Conservation (phyloP, 2,888 invertebrate genomes). For the Limnephilus marmoratus region DNA sequence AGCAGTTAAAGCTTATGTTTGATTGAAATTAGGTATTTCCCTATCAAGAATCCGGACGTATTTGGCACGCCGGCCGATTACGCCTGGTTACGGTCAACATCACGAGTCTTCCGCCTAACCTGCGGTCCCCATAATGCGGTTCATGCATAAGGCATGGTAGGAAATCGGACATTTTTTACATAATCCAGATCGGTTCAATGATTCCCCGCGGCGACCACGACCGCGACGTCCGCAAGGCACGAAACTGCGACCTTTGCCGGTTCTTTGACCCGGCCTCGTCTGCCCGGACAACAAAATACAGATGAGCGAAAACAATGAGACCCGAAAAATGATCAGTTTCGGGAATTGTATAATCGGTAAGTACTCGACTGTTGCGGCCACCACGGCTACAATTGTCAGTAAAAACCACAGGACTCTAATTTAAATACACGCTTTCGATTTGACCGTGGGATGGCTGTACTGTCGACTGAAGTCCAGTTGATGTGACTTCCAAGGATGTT, state of each 20-base stretch:
- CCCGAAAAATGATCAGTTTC: constrained; percentile 17
- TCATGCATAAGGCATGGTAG: constrained; percentile 65
- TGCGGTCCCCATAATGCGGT: constrained; percentile 45
- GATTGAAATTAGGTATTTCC: not conserved
- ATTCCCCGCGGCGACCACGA: constrained; percentile 53
- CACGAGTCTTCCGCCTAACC: constrained; percentile 55
- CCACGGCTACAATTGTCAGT: not conserved
- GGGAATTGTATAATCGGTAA: not conserved
- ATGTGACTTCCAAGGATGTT: not conserved
- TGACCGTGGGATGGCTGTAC: not conserved
- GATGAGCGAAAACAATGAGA: constrained; percentile 44
- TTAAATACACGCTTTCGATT: not conserved
- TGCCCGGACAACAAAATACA: constrained; percentile 14
- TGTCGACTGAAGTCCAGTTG: not conserved
- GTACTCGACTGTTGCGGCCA: not conserved
- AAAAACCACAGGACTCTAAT: not conserved
- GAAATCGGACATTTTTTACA: constrained; percentile 65
- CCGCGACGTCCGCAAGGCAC: constrained; percentile 43
- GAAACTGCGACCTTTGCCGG: constrained; percentile 56
- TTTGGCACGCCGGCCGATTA: constrained; percentile 45
- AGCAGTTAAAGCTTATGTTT: too few relatives aligned
- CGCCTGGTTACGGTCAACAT: constrained; percentile 49
- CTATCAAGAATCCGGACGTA: not conserved
- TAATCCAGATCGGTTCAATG: constrained; percentile 65
- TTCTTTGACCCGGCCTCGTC: constrained; percentile 57